Evolutionary conservation across 2,113 vertebrate species (phyloP).

Genomic region (Cyanoderma ruficeps): DNA sequence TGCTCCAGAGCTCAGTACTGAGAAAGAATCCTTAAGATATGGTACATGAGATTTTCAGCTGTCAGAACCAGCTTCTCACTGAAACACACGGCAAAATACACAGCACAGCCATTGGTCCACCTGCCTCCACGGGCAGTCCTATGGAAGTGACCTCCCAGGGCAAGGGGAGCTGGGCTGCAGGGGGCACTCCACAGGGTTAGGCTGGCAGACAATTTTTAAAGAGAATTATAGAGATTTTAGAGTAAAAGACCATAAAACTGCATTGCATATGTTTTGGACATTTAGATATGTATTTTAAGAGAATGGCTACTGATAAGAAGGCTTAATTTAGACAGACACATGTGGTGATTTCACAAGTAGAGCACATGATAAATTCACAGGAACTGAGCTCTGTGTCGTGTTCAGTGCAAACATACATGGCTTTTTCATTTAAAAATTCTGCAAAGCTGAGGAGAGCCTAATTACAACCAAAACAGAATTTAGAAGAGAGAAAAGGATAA

Average conservation of each 20-base stretch:
- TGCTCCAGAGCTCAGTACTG: background rate
- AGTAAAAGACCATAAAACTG: background rate
- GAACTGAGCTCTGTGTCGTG: background rate
- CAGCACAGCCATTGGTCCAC: background rate
- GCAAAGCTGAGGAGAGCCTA: background rate
- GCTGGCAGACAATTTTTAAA: background rate
- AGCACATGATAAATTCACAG: conserved; percentile 18
- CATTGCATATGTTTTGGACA: background rate
- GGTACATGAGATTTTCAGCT: background rate
- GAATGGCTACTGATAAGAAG: background rate
- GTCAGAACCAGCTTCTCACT: background rate
- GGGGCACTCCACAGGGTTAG: background rate
- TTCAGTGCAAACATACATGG: background rate
- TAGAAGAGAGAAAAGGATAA: background rate
- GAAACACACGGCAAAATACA: background rate
- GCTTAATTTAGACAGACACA: background rate
- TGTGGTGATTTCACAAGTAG: background rate
- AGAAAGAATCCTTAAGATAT: background rate
- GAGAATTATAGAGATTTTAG: background rate
- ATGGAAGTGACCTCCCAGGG: background rate
- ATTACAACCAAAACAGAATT: background rate
- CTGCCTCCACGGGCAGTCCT: accelerated
- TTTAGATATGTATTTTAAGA: background rate
- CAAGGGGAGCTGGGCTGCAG: background rate
- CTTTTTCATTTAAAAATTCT: background rate